These are phyloP conservation scores for Tokudaia muenninki DNA, from an alignment of 2,797 vertebrate genomes.

Conservation along the genomic window DNA sequence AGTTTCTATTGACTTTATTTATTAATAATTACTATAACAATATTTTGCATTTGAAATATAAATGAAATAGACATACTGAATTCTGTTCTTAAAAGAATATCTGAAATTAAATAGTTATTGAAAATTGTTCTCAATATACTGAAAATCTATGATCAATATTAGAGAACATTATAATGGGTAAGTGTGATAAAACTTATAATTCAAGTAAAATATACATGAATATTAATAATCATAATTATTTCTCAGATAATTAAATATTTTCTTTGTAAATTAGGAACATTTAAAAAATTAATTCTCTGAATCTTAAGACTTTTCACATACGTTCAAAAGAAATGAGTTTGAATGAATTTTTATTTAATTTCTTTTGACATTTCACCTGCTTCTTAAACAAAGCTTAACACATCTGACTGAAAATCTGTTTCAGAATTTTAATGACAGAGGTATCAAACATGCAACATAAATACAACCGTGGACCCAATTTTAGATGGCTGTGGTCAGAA, in stretches of 20 bases:
- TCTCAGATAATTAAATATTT: background rate
- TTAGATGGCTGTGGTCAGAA: background rate
- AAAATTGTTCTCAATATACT: background rate
- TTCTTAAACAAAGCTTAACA: background rate
- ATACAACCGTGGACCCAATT: background rate
- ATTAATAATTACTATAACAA: background rate
- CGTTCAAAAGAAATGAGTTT: background rate
- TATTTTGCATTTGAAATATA: background rate
- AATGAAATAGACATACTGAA: background rate
- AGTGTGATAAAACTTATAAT: background rate
- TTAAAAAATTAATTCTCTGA: background rate
- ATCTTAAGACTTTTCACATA: background rate
- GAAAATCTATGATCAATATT: background rate
- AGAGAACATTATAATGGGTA: background rate
- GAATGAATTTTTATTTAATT: background rate
- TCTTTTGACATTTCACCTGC: background rate
- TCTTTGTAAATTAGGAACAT: background rate
- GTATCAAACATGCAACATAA: background rate
- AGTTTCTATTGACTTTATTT: background rate
- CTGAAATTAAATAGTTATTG: background rate
- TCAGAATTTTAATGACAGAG: background rate
- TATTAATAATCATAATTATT: background rate
- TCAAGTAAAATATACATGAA: background rate
- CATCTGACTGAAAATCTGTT: slow-evolving; percentile 15
- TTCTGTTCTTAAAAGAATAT: background rate